Percentiles rank a stretch among this genome's conserved stretches.
Conservation (phyloP, 2,113 vertebrate species). For the Sebastes schlegelii region DNA sequence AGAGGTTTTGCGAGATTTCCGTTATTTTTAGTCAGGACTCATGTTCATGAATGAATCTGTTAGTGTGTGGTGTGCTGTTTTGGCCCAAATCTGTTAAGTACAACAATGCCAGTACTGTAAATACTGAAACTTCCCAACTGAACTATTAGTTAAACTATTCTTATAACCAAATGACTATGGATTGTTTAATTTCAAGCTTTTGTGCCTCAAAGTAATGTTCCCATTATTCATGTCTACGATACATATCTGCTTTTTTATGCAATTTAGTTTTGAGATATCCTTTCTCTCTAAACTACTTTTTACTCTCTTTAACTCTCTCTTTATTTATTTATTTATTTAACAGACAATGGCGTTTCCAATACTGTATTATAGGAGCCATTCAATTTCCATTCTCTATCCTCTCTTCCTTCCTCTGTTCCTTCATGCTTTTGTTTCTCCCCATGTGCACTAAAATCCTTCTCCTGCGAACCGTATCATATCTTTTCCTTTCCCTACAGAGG, state of each 20-base stretch:
- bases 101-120: neutral
- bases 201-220: neutral
- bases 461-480: conserved; percentile 1
- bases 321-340: conserved; percentile 12
- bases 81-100: too few species aligned
- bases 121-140: neutral
- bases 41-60: too few species aligned
- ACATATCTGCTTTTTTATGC: conserved; percentile 8
- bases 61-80: too few species aligned
- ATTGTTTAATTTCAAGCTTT: neutral
- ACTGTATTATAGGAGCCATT: neutral
- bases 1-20: too few species aligned
- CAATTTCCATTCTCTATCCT: neutral
- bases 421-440: neutral
- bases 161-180: neutral
- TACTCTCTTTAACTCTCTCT: neutral
- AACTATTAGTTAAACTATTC: neutral
- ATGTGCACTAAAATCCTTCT: neutral
- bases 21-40: too few species aligned
- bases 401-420: neutral
- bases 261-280: neutral
- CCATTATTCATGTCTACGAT: neutral
- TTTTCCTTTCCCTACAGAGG: neutral
- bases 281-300: neutral
- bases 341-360: neutral